A percentile compares a stretch with the other conserved stretches of the same genome.
These are phyloP conservation scores for Strix aluco DNA, from an alignment of 2,113 vertebrate species.

Conservation along the genomic window DNA sequence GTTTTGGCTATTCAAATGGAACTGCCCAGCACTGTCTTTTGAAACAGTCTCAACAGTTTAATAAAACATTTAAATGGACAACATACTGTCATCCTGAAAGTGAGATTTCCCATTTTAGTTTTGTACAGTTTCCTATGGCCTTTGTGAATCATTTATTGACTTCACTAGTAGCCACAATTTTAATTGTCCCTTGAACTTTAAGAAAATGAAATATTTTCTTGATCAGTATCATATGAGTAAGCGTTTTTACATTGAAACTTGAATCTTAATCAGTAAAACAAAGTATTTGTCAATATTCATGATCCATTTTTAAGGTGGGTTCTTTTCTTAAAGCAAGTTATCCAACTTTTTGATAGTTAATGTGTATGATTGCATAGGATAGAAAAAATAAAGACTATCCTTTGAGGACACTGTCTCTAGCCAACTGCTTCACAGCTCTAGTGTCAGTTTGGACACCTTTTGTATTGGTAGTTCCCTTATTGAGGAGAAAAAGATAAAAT, in stretches of 20 bases:
- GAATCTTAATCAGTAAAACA: conserved; percentile 60
- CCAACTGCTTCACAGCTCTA: conserved; percentile 60
- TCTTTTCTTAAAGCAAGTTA: conserved; percentile 75
- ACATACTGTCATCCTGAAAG: conserved; percentile 62
- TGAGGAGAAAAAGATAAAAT: conserved; percentile 58
- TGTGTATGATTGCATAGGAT: conserved; percentile 56
- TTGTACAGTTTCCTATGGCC: conserved; percentile 69
- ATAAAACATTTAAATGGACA: conserved; percentile 49
- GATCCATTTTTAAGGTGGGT: conserved; percentile 71
- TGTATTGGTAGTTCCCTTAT: conserved; percentile 71
- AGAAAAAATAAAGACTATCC: conserved; percentile 45
- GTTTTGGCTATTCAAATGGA: conserved; percentile 40
- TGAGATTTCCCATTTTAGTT: conserved; percentile 66
- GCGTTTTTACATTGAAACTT: conserved; percentile 76
- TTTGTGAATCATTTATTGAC: conserved; percentile 71
- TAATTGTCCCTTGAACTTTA: conserved; percentile 63
- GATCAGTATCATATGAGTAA: conserved; percentile 50
- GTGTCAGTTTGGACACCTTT: conserved; percentile 70
- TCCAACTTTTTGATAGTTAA: conserved; percentile 74
- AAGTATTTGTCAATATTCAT: conserved; percentile 68
- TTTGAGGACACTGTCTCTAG: conserved; percentile 62
- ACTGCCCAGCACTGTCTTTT: conserved; percentile 64
- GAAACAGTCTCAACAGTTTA: conserved; percentile 62
- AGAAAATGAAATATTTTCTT: conserved; percentile 69
- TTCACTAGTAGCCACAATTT: conserved; percentile 31